A percentile compares a stretch with the other conserved stretches of the same genome.
Conservation (phyloP, 2,113 vertebrate genomes). For the Epinephelus lanceolatus region DNA sequence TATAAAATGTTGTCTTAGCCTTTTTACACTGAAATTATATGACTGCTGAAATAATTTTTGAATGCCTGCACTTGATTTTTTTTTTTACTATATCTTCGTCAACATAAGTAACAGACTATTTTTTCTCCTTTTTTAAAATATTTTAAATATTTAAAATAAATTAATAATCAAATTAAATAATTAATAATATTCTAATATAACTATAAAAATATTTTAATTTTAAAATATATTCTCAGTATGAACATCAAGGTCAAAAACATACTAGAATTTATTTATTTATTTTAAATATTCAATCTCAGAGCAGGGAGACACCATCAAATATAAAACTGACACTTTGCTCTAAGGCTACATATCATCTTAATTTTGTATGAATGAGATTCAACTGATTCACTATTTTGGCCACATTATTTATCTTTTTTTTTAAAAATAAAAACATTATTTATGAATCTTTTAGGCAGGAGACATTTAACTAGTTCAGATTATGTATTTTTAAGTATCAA, state of each 20-base stretch:
- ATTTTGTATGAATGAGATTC: not conserved
- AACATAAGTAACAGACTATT: not conserved
- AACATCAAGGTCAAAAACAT: too few relatives aligned
- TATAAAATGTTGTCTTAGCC: not conserved
- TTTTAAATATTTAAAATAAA: too few relatives aligned
- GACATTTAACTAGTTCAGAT: not conserved
- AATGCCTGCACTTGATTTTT: not conserved
- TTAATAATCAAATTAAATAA: too few relatives aligned
- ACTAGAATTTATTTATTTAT: too few relatives aligned
- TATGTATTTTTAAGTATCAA: not conserved
- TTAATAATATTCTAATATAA: too few relatives aligned
- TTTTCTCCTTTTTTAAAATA: too few relatives aligned
- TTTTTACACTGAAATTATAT: not conserved
- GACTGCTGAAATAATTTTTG: not conserved
- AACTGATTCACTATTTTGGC: not conserved
- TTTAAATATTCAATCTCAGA: not conserved
- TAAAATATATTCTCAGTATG: too few relatives aligned
- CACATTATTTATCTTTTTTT: not conserved
- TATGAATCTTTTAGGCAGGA: not conserved
- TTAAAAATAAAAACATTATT: not conserved
- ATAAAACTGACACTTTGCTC: not conserved
- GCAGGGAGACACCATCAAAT: not conserved
- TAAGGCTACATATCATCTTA: not conserved
- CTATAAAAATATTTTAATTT: too few relatives aligned
- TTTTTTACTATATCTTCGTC: not conserved